These are phyloP conservation scores for Parnassius apollo DNA, from an alignment of 2,888 invertebrate species.

Conservation along the genomic window DNA sequence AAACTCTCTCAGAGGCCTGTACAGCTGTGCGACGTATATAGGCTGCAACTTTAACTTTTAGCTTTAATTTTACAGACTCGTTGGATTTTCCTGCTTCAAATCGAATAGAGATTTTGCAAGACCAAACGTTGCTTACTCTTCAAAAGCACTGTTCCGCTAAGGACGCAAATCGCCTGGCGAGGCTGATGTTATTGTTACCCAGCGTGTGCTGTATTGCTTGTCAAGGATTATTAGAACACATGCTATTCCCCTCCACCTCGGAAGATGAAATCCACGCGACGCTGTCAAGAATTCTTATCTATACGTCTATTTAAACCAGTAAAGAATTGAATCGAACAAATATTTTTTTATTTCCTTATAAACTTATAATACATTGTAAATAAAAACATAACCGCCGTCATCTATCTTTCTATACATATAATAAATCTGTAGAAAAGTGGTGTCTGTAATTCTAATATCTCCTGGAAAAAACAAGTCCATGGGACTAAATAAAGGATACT, in stretches of 20 bases:
- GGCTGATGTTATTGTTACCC: conserved; percentile 87
- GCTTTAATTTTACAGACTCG: conserved; percentile 41
- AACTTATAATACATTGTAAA: too few species aligned
- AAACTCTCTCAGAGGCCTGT: too few species aligned
- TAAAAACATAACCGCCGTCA: too few species aligned
- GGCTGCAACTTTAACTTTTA: too few species aligned
- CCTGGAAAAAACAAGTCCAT: too few species aligned
- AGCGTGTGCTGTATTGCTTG: conserved; percentile 73
- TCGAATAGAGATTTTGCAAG: conserved; percentile 86
- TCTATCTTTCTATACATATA: too few species aligned
- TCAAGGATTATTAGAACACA: conserved; percentile 76
- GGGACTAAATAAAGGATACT: too few species aligned
- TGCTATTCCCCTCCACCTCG: conserved; percentile 88
- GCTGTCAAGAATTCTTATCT: conserved; percentile 56
- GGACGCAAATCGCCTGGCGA: conserved; percentile 84
- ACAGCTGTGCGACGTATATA: too few species aligned
- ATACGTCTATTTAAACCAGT: conserved; percentile 44
- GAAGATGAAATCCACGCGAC: conserved; percentile 52
- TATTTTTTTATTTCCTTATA: too few species aligned
- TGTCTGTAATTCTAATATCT: too few species aligned
- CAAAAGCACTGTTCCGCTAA: conserved; percentile 84
- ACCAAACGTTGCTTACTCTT: conserved; percentile 89
- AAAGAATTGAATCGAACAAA: too few species aligned
- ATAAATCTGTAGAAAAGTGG: too few species aligned
- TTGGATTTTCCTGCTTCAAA: conserved; percentile 39